Base-by-base conservation (phyloP, 2,888 invertebrate species). In the Tipula unca region DNA sequence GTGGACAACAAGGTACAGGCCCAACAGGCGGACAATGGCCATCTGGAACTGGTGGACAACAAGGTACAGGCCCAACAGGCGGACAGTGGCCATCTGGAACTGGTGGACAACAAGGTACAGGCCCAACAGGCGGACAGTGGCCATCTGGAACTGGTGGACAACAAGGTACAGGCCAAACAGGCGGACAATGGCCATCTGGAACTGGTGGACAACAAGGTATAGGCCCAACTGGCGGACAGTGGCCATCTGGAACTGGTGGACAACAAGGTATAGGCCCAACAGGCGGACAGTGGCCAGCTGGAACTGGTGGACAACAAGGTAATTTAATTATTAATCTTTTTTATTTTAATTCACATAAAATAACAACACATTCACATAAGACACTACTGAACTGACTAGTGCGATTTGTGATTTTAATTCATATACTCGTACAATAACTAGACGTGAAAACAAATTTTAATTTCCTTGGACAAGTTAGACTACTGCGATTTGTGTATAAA, bases 201-300 rank as follows among this genome's bases (percentile, higher is more conserved):
- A 5, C 48, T 5, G 17, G 29, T 1, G 82, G 29, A 4, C 82
- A 82, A 82, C 85, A 20, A 36, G 39, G 86, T 1, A 35, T 6
- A 4, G 85, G 85, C 8, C 48, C 14, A 82, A 10, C n/a, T 25
- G 14, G 86, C 39, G 17, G 48, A 86, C 48, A 86, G 10, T 86
- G 14, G 85, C 14, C 13, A 48, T 42, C 84, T 2, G 42, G 86
- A 54, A 69, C 69, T 25, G 69, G 86, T 13, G 82, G 29, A 17
- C 48, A 69, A 29, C 85, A 84, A 39, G 87, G 86, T 25, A 25
- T 25, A 0, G 86, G 86, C n/a, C 20, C 17, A 36, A 13, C 25
- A 6, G 35, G 10, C 36, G 82, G 85, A 32, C 48, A 86, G 13
- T 29, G 13, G 86, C 82, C 39, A n/a, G 85, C 85, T 8, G 86